These are phyloP conservation scores for Rhorus exstirpatorius DNA, from an alignment of 2,888 invertebrate genomes.

Conservation along the genomic window DNA sequence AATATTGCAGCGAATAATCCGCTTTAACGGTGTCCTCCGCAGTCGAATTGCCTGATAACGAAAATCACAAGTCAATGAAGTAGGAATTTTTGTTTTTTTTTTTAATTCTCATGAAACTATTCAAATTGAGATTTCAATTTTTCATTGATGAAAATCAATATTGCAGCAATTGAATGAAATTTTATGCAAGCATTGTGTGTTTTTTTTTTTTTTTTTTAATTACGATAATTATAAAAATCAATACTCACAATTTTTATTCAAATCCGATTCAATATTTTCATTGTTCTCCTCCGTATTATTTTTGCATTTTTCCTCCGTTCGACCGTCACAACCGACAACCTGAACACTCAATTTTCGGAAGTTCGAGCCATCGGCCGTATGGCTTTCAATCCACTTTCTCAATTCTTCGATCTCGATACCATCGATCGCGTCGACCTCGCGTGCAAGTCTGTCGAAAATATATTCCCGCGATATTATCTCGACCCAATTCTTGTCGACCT, in stretches of 20 bases:
- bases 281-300: not conserved
- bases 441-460: slow-evolving; percentile 91
- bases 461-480: slow-evolving; percentile 92
- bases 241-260: slow-evolving; percentile 40
- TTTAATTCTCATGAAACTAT: not conserved
- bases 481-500: slow-evolving; percentile 92
- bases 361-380: slow-evolving; percentile 77
- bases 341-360: slow-evolving; percentile 82
- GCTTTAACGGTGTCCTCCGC: slow-evolving; percentile 48
- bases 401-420: slow-evolving; percentile 84
- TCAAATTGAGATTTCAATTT: not conserved
- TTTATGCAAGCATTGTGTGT: not conserved
- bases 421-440: slow-evolving; percentile 89
- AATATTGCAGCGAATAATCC: slow-evolving; percentile 75
- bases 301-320: slow-evolving; percentile 40
- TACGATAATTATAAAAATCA: not conserved
- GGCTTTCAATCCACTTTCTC: slow-evolving; percentile 77
- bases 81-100: not conserved
- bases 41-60: slow-evolving; percentile 56
- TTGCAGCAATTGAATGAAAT: not conserved
- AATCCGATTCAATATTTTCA: slow-evolving; percentile 12
- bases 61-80: not conserved
- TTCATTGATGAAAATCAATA: no score
- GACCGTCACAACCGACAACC: slow-evolving; percentile 76
- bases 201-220: no score